phyloP scores from a whole-genome alignment of 2,888 invertebrate genomes.

The Resseliella maxima region DNA sequence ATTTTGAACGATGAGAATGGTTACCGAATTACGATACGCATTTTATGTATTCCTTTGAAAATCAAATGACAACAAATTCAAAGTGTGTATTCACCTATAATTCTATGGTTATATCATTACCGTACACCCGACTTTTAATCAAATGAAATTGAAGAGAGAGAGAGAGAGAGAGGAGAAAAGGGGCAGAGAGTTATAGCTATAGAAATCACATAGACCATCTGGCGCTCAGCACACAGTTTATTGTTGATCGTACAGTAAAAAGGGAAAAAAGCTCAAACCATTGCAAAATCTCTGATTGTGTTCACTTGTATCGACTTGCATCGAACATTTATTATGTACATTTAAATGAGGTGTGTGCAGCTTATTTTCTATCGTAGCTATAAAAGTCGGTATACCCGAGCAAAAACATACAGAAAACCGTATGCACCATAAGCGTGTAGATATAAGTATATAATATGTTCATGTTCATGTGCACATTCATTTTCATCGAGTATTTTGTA shows the following conservation, averaged over 20 bases:
- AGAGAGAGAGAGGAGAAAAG: no score
- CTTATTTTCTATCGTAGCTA: not conserved
- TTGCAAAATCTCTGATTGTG: not conserved
- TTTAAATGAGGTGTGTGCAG: slow-evolving; percentile 42
- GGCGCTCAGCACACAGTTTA: no score
- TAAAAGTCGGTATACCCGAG: not conserved
- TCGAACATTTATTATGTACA: slow-evolving; percentile 12
- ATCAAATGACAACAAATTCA: slow-evolving; percentile 1
- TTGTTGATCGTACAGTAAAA: no score
- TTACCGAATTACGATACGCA: not conserved
- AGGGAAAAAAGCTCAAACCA: not conserved
- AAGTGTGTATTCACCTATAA: not conserved
- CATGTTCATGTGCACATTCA: slow-evolving; percentile 17
- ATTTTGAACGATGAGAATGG: not conserved
- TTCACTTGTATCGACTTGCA: not conserved
- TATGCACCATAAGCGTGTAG: not conserved
- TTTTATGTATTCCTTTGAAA: not conserved
- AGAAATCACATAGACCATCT: no score
- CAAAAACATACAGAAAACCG: not conserved
- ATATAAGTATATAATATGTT: slow-evolving; percentile 18
- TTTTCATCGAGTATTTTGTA: not conserved
- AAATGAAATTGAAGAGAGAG: not conserved
- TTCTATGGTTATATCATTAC: not conserved
- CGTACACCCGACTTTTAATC: not conserved
- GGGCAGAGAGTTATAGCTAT: no score